Evolutionary conservation across 2,888 invertebrate genomes (phyloP), one percentile per base, ranked within the genome.

Genomic region (Lamproptera curius): DNA sequence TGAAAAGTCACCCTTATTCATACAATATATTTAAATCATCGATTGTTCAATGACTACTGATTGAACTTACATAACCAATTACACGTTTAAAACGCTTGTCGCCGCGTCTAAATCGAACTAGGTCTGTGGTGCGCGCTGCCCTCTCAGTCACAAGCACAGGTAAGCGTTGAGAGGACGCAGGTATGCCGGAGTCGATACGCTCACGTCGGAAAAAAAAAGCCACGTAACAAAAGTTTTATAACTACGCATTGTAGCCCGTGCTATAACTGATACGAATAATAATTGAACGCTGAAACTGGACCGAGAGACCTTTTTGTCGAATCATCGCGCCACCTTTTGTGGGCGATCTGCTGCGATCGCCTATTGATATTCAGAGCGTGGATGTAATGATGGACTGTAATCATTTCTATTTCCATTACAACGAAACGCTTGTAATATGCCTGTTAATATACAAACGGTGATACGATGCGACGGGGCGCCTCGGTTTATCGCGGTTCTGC

Each of bases 191-290:
- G 65, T 56, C 62, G 64, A 57, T 57, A 54, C 59, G 55, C 55
- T 54, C 60, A 53, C 54, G 28, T 2, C 9, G 56, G 54, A 64
- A 62, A 70, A 78, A 76, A 80, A 74, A 48, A 38, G 67, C 67
- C 70, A 73, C 74, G 74, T 76, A 49, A 83, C 79, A 72, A 80
- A 78, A 77, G 68, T 76, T 78, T 78, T 75, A 76, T 78, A 78
- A 76, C 67, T 70, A 73, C 68, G 67, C 65, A 76, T 76, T 76
- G 75, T 79, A 55, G 56, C 57, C 54, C 59, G 59, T 58, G 62
- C 59, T 57, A 54, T 54, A 52, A 56, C 51, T 53, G 54, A 69
- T 59, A 61, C 59, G 57, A 59, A 62, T 62, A 55, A 62, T 61
- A 61, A 64, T 64, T 58, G 59, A 61, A 63, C 60, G 57, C 56